phyloP scores from a whole-genome alignment of 2,797 vertebrate species.

The Paratrypauchen microcephalus region DNA sequence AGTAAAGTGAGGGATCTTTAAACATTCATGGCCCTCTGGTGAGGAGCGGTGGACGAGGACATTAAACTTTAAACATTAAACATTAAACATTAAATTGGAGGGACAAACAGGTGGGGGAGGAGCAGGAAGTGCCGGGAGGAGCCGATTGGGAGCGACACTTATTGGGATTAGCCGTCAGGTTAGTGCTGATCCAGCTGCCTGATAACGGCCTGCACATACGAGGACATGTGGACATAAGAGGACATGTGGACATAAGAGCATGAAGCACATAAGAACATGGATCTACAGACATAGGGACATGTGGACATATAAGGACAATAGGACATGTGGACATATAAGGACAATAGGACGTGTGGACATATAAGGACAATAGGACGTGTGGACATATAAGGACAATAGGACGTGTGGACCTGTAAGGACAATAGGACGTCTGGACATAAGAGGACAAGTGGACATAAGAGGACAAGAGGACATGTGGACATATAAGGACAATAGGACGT shows the following conservation, averaged over 20 bases:
- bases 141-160: slow-evolving; percentile 74
- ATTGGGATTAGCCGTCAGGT: slow-evolving; percentile 67
- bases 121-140: slow-evolving; percentile 70
- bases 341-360: neutral
- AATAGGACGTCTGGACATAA: no score
- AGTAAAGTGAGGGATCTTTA: slow-evolving; percentile 80
- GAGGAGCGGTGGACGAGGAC: slow-evolving; percentile 67
- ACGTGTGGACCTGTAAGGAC: no score
- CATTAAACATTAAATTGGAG: slow-evolving; percentile 80
- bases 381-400: neutral
- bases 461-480: neutral
- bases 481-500: neutral
- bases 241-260: neutral
- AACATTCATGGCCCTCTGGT: slow-evolving; percentile 81
- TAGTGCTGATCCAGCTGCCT: slow-evolving; percentile 72
- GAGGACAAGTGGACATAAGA: neutral
- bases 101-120: slow-evolving; percentile 28
- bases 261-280: no score
- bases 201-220: slow-evolving; percentile 59
- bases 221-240: neutral
- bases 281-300: neutral
- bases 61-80: slow-evolving; percentile 88
- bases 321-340: neutral
- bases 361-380: no score
- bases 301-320: neutral